Evolutionary conservation across 2,888 invertebrate genomes (phyloP).

Genomic region (Druceiella hillmani): DNA sequence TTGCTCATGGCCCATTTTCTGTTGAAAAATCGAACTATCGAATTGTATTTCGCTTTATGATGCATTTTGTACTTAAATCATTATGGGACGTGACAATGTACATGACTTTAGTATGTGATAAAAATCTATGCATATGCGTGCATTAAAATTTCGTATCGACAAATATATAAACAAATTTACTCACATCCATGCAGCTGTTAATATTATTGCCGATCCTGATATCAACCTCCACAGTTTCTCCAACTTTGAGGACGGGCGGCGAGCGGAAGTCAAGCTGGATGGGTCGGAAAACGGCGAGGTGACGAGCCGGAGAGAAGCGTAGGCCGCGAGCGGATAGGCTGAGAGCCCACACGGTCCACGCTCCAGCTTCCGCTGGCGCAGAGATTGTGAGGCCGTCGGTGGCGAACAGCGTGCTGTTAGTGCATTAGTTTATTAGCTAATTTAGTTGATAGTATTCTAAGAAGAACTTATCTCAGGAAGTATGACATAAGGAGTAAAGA

Average conservation of each 20-base stretch:
- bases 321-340: conserved; percentile 50
- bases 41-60: no score
- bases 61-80: no score
- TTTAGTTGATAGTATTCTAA: no score
- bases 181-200: conserved; percentile 65
- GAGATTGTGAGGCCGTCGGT: conserved; percentile 54
- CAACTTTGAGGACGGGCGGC: conserved; percentile 55
- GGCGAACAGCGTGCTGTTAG: conserved; percentile 50
- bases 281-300: conserved; percentile 56
- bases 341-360: conserved; percentile 60
- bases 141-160: no score
- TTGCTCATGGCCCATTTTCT: no score
- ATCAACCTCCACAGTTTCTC: conserved; percentile 62
- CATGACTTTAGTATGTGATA: neutral
- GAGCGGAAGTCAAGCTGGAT: conserved; percentile 57
- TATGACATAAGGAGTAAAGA: no score
- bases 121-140: neutral
- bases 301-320: conserved; percentile 54
- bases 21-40: no score
- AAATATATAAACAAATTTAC: conserved; percentile 29
- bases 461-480: no score
- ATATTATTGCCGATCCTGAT: conserved; percentile 63
- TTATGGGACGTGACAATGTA: no score
- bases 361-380: conserved; percentile 58
- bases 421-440: no score